phyloP scores from a whole-genome alignment of 2,888 invertebrate species.

The Rhodophaea formosa region DNA sequence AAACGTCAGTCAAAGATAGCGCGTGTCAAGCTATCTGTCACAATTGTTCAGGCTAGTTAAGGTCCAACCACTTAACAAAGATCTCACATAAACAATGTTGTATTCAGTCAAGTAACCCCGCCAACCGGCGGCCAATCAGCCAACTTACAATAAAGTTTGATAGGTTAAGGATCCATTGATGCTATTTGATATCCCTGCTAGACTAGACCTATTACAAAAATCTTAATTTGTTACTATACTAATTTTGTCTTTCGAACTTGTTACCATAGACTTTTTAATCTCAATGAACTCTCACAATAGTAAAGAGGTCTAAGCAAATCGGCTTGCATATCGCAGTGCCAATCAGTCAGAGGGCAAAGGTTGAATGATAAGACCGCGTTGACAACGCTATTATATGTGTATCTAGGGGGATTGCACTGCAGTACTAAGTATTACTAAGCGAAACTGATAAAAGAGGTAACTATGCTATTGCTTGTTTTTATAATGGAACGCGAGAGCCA shows the following conservation, averaged over 20 bases:
- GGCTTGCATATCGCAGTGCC: slow-evolving; percentile 53
- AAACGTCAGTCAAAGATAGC: slow-evolving; percentile 54
- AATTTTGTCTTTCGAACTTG: no score
- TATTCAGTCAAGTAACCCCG: not conserved
- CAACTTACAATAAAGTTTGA: no score
- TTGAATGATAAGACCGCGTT: slow-evolving; percentile 51
- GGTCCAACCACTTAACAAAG: slow-evolving; percentile 37
- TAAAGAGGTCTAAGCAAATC: slow-evolving; percentile 37
- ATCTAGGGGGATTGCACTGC: slow-evolving; percentile 36
- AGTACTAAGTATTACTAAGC: not conserved
- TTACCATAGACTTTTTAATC: not conserved
- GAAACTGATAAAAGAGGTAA: not conserved
- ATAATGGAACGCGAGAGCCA: not conserved
- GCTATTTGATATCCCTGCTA: no score
- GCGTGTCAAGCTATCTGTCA: slow-evolving; percentile 52
- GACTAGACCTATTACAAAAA: no score
- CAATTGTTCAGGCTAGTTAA: slow-evolving; percentile 39
- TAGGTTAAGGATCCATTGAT: no score
- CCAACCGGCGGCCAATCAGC: no score
- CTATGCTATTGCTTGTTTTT: not conserved
- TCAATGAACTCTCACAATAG: no score
- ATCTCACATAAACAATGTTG: slow-evolving; percentile 23
- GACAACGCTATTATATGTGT: slow-evolving; percentile 56
- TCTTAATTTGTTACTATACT: no score
- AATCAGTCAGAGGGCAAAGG: slow-evolving; percentile 69